Evolutionary conservation across 2,113 vertebrate species (phyloP).

Genomic region (Albula goreensis): DNA sequence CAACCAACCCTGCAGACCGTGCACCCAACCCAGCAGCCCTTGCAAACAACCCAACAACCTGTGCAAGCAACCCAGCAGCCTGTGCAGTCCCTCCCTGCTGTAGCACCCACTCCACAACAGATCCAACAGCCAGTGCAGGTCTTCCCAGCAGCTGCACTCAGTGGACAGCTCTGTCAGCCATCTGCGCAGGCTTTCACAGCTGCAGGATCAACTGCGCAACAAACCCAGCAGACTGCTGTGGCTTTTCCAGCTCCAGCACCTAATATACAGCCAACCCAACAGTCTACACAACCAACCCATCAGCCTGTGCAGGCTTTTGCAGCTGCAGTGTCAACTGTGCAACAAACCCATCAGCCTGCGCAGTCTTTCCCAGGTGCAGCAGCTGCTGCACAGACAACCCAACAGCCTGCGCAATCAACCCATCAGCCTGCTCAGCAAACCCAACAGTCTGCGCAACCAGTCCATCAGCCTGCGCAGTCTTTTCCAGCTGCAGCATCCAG

Average conservation of each 20-base stretch:
- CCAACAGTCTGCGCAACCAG: constrained; percentile 37
- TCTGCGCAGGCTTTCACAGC: constrained; percentile 37
- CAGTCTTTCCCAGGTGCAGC: constrained; percentile 12
- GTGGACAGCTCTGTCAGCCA: constrained; percentile 56
- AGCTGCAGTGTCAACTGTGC: constrained; percentile 28
- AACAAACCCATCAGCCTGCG: constrained; percentile 37
- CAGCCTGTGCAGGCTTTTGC: constrained; percentile 37
- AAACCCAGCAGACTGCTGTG: constrained; percentile 42
- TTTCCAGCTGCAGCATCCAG: constrained; percentile 1
- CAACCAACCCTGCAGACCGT: constrained; percentile 33
- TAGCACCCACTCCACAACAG: constrained; percentile 33
- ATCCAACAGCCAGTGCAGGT: constrained; percentile 50
- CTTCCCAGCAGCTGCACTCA: constrained; percentile 28
- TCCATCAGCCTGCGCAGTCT: constrained; percentile 36
- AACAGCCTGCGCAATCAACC: constrained; percentile 32
- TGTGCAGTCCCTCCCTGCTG: constrained; percentile 44
- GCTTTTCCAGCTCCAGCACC: constrained; percentile 38
- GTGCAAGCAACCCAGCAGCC: constrained; percentile 39
- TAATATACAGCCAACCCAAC: constrained; percentile 37
- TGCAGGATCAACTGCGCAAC: constrained; percentile 42
- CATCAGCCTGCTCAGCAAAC: constrained; percentile 16
- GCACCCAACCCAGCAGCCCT: too few species aligned
- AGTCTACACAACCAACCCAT: constrained; percentile 39
- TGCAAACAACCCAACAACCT: too few species aligned
- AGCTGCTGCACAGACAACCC: constrained; percentile 40